phyloP scores from a whole-genome alignment of 2,113 vertebrate genomes.

The Mastomys coucha region DNA sequence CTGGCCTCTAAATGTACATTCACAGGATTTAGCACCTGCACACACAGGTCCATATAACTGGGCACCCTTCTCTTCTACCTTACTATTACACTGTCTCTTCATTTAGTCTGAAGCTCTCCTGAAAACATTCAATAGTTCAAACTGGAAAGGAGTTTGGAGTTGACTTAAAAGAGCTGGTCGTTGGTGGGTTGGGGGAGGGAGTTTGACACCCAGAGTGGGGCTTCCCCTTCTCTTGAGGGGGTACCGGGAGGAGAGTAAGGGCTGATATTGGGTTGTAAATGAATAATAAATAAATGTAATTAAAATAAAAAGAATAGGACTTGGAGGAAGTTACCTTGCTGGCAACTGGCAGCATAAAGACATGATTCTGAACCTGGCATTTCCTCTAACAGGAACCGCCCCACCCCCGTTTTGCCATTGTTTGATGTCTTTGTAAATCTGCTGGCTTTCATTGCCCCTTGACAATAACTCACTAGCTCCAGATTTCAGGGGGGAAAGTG shows the following conservation, averaged over 20 bases:
- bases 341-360: accelerated
- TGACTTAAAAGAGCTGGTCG: not conserved
- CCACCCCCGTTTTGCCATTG: accelerated
- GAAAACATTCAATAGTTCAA: not conserved
- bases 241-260: no score
- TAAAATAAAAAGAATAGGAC: not conserved
- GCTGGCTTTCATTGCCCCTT: not conserved
- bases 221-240: no score
- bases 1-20: no score
- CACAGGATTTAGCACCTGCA: not conserved
- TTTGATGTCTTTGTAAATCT: not conserved
- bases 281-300: no score
- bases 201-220: no score
- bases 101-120: not conserved
- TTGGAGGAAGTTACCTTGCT: no score
- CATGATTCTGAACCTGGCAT: accelerated
- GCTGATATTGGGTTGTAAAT: no score
- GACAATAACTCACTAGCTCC: not conserved
- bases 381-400: accelerated
- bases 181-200: no score
- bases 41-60: not conserved
- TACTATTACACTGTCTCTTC: not conserved
- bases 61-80: not conserved
- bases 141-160: not conserved
- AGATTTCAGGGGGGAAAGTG: not conserved